Conservation (phyloP, 2,797 vertebrate species). For the Furcifer pardalis region DNA sequence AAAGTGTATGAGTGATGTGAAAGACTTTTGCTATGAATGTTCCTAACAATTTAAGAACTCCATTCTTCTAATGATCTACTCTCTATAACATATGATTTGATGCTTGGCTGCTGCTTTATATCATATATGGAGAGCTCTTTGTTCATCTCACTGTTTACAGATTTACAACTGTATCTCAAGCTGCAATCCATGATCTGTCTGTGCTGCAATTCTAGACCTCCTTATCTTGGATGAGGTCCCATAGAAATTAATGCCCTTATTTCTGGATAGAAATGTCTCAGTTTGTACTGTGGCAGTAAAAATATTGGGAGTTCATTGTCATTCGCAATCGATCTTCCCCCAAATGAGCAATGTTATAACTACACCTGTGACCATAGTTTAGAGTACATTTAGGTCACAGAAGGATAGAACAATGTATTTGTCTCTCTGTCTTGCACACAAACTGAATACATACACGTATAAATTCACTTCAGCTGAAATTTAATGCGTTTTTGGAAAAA, state of each 20-base stretch:
- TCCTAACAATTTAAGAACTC: too few relatives aligned
- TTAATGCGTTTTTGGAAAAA: slow-evolving; percentile 68
- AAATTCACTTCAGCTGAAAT: slow-evolving; percentile 69
- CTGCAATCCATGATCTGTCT: too few relatives aligned
- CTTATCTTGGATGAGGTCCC: background rate
- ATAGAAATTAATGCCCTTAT: background rate
- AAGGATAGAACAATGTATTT: slow-evolving; percentile 58
- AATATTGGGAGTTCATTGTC: background rate
- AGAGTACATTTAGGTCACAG: slow-evolving; percentile 42
- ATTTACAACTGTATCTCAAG: background rate
- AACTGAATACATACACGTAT: slow-evolving; percentile 41
- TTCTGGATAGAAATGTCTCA: background rate
- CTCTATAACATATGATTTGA: background rate
- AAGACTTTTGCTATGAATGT: too few relatives aligned
- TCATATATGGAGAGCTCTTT: background rate
- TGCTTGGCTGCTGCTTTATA: too few relatives aligned
- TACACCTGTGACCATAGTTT: slow-evolving; percentile 1
- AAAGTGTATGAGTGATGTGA: too few relatives aligned
- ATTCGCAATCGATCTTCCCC: background rate
- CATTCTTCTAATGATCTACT: too few relatives aligned
- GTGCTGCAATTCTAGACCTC: background rate
- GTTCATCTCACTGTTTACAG: slow-evolving; percentile 17
- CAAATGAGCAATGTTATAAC: background rate
- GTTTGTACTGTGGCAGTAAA: background rate
- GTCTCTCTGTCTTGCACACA: slow-evolving; percentile 10